Percentiles rank a stretch among this genome's conserved stretches.
Evolutionary conservation across 2,888 invertebrate species (phyloP).

Genomic region (Clanis bilineata): DNA sequence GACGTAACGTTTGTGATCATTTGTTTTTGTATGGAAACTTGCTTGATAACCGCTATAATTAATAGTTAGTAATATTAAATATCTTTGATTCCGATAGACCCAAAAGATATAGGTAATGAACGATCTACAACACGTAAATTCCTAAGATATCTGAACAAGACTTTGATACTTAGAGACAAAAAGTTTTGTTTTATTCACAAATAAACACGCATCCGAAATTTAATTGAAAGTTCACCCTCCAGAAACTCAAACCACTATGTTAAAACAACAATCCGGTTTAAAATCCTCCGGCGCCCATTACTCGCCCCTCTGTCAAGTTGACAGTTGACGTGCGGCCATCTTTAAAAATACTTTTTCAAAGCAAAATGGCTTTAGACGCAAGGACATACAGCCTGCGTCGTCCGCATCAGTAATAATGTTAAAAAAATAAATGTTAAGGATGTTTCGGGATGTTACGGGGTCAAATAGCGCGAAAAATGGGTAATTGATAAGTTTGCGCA

Average conservation of each 20-base stretch:
- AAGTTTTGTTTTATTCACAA: conserved; percentile 8
- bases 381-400: conserved; percentile 19
- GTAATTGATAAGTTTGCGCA: conserved; percentile 55
- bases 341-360: conserved; percentile 17
- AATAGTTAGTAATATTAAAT: no score
- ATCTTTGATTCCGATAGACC: no score
- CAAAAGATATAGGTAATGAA: no score
- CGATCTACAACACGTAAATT: no score
- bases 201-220: conserved; percentile 23
- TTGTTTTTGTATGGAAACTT: no score
- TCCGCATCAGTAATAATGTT: conserved; percentile 28
- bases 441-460: conserved; percentile 34
- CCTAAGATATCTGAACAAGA: no score
- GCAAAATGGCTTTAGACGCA: conserved; percentile 21
- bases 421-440: background rate
- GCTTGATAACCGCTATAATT: no score
- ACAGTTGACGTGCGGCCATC: conserved; percentile 61
- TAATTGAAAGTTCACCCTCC: conserved; percentile 33
- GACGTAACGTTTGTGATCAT: no score
- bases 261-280: conserved; percentile 64
- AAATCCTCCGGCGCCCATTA: conserved; percentile 61
- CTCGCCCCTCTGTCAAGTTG: conserved; percentile 68
- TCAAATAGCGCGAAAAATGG: conserved; percentile 70
- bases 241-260: conserved; percentile 24
- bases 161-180: background rate